Conservation (phyloP, 2,113 vertebrate genomes). For the Leptosomus discolor region DNA sequence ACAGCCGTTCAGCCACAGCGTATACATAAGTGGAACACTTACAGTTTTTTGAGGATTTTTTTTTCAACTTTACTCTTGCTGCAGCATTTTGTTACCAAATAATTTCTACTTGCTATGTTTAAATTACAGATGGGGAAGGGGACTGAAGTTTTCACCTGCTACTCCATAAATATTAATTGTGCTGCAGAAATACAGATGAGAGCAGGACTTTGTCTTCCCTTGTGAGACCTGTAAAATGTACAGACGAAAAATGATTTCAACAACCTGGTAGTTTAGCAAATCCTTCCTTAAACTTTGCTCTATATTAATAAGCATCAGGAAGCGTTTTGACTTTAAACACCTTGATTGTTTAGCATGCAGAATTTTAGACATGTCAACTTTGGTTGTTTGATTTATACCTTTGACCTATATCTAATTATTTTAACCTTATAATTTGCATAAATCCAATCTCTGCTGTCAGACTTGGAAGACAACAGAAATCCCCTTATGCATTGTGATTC, state of each 20-base stretch:
- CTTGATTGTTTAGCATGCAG: conserved; percentile 28
- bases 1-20: background rate
- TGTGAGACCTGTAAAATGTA: background rate
- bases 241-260: background rate
- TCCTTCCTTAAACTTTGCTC: background rate
- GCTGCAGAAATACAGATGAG: background rate
- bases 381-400: conserved; percentile 64
- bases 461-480: conserved; percentile 48
- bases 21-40: background rate
- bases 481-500: conserved; percentile 30
- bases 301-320: background rate
- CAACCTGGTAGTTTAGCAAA: background rate
- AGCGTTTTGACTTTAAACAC: conserved; percentile 16
- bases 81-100: background rate
- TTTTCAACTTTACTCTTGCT: background rate
- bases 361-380: conserved; percentile 55
- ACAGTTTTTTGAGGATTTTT: background rate
- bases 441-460: conserved; percentile 68
- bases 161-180: background rate
- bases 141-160: background rate
- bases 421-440: conserved; percentile 71
- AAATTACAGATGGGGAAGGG: background rate
- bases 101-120: background rate
- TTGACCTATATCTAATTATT: conserved; percentile 70
- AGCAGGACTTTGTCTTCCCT: background rate